Conservation (phyloP, 2,797 vertebrate genomes). For the Rhinoraja longicauda region DNA sequence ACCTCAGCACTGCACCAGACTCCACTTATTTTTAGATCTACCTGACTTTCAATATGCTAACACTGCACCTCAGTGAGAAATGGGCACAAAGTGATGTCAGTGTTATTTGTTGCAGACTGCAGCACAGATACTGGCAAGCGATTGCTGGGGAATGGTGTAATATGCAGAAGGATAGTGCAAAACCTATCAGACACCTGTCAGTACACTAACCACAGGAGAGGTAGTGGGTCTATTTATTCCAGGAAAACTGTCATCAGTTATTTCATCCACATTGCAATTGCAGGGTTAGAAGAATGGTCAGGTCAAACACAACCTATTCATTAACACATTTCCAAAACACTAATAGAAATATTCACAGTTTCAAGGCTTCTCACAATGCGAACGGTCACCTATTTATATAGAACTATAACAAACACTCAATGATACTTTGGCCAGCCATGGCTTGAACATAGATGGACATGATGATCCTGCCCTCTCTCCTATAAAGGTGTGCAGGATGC, state of each 20-base stretch:
- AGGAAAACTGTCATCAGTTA: neutral
- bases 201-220: neutral
- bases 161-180: neutral
- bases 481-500: no score
- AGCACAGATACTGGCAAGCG: neutral
- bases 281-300: neutral
- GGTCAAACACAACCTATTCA: neutral
- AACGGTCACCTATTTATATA: neutral
- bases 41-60: neutral
- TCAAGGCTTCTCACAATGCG: no score
- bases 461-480: no score
- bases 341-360: neutral
- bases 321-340: neutral
- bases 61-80: neutral
- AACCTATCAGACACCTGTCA: neutral
- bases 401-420: neutral
- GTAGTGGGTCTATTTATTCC: neutral
- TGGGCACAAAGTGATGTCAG: neutral
- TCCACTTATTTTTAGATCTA: conserved; percentile 26
- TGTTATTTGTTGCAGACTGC: neutral
- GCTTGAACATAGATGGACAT: neutral
- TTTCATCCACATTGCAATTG: neutral
- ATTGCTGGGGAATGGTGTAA: neutral
- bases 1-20: neutral
- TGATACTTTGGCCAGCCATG: neutral